Evolutionary conservation across 2,113 vertebrate genomes (phyloP), one percentile per base, ranked within the genome.

Genomic region (Rhea americana): DNA sequence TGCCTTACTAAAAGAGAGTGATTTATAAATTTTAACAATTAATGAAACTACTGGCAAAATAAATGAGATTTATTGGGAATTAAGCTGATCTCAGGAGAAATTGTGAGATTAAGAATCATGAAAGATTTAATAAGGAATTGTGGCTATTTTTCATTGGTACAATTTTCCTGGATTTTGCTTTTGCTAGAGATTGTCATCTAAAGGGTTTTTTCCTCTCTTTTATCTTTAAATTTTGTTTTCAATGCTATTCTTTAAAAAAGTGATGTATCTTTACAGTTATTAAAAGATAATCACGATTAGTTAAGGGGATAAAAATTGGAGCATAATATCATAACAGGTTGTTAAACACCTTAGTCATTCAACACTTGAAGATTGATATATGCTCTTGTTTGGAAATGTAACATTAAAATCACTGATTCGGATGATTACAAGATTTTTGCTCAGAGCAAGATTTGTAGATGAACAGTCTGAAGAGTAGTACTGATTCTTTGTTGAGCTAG

Each of bases 51-150:
- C 30, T 68, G 2, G 4, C 11, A 70, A 88, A 66, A 61, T 25
- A 22, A 56, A 58, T 39, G 32, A 30, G 1, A 7, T 75, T 0
- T 26, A 18, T 65, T 68, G 19, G 14, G 4, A 79, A 58, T 58
- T 45, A 35, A 61, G 6, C 26, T 2, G 22, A 1, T 48, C 7
- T 80, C 25, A 72, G 32, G 45, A 72, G 1, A 70, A 68, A 53
- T 30, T 0, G 2, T 12, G 7, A 12, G 0, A 0, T 48, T 70
- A 48, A 32, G 58, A 75, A n/a, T 73, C 0, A 61, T 63, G 4
- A 72, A 77, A 73, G 2, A n/a, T 48, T 53, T 75, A 16, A 1
- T 28, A 72, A 56, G 11, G 7, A 77, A 73, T 53, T 68, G 55
- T 21, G 16, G 10, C 5, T 32, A 28, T 35, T 35, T 90, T 70